Conservation (phyloP, 2,797 vertebrate species). For the Chloroceryle inda region DNA sequence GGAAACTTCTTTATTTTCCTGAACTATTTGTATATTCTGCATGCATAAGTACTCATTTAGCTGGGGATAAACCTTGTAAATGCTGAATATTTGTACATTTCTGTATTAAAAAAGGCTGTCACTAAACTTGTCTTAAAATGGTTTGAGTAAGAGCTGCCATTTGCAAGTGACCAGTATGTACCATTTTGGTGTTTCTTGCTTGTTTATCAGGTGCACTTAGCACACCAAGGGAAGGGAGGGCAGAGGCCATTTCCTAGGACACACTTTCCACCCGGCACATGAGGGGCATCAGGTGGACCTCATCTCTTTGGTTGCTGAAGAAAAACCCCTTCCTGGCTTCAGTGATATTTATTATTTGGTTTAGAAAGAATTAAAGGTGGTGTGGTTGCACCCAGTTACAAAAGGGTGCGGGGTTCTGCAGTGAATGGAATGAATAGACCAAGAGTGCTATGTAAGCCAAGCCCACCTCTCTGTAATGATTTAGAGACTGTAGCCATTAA, state of each 20-base stretch:
- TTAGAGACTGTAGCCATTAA: not conserved
- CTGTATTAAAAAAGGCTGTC: not conserved
- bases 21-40: conserved; percentile 1
- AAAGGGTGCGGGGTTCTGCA: not conserved
- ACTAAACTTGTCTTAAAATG: not conserved
- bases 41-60: not conserved
- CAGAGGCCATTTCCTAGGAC: not conserved
- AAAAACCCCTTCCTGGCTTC: not conserved
- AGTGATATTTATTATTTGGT: not conserved
- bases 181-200: not conserved
- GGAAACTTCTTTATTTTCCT: conserved; percentile 9
- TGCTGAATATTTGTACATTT: not conserved
- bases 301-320: not conserved
- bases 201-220: not conserved
- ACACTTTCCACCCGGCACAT: not conserved
- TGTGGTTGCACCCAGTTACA: not conserved
- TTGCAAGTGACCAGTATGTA: not conserved
- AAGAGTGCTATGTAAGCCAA: not conserved
- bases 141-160: not conserved
- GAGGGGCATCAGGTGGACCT: not conserved
- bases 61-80: not conserved
- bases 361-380: not conserved
- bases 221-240: accelerated
- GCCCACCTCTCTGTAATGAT: not conserved
- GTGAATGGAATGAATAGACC: not conserved